These are phyloP conservation scores for Bathynomus jamesi DNA, from an alignment of 1,140 invertebrate species.

Conservation along the genomic window DNA sequence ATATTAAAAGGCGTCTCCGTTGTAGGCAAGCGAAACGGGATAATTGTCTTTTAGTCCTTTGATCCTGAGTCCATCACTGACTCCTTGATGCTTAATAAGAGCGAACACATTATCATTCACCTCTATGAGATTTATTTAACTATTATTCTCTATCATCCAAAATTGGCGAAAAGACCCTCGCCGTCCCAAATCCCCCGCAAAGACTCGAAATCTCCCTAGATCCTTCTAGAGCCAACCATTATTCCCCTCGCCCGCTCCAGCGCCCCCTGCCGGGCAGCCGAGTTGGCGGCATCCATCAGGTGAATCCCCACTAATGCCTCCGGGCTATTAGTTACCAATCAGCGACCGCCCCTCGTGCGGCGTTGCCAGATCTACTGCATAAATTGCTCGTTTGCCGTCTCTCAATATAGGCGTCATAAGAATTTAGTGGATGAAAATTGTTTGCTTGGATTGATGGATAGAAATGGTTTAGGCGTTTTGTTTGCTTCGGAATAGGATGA, in stretches of 20 bases:
- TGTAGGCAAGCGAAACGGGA: too few relatives aligned
- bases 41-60: not conserved
- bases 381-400: not conserved
- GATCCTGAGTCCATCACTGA: not conserved
- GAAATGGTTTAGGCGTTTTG: not conserved
- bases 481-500: not conserved
- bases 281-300: not conserved
- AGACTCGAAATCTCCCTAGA: not conserved
- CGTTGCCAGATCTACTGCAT: not conserved
- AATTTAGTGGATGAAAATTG: conserved; percentile 1
- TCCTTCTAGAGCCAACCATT: not conserved
- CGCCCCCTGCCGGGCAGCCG: not conserved
- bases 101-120: not conserved
- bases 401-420: not conserved
- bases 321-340: conserved; percentile 1
- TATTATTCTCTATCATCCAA: not conserved
- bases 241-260: not conserved
- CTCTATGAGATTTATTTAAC: not conserved
- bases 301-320: not conserved
- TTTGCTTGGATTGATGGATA: not conserved
- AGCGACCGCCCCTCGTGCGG: not conserved
- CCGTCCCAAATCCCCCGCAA: not conserved
- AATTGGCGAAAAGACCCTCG: not conserved
- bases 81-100: not conserved
- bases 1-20: too few relatives aligned